These are phyloP conservation scores for Pachycephala philippinensis DNA, from an alignment of 2,113 vertebrate genomes.

Conservation along the genomic window DNA sequence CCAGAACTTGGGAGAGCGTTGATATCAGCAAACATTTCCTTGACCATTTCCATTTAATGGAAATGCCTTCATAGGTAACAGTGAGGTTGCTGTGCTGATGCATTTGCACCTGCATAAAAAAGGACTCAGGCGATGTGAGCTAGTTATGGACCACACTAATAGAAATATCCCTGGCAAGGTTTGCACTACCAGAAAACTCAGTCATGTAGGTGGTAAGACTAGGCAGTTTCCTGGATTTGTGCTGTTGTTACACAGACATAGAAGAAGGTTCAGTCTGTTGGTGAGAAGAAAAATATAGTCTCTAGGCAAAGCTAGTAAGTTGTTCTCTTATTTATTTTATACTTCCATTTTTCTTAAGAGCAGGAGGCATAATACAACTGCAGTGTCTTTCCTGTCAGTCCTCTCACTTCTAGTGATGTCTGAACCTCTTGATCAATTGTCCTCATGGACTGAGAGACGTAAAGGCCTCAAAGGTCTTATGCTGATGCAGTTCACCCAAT, in stretches of 20 bases:
- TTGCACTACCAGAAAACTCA: not conserved
- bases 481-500: not conserved
- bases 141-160: not conserved
- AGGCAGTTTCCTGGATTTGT: not conserved
- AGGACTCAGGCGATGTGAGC: not conserved
- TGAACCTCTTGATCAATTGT: not conserved
- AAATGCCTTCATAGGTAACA: not conserved
- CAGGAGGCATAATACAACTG: not conserved
- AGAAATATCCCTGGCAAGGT: not conserved
- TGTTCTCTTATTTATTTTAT: not conserved
- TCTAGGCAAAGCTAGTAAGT: not conserved
- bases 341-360: not conserved
- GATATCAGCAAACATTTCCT: not conserved
- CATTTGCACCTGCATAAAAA: not conserved
- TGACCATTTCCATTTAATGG: not conserved
- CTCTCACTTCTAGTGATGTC: not conserved
- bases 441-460: not conserved
- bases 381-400: not conserved
- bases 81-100: not conserved
- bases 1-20: not conserved
- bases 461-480: not conserved
- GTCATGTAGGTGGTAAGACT: not conserved
- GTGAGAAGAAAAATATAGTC: not conserved
- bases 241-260: not conserved
- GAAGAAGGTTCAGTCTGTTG: not conserved